Evolutionary conservation across 2,888 invertebrate genomes (phyloP), one percentile per base, ranked within the genome.

Genomic region (Ecdyonurus torrentis): DNA sequence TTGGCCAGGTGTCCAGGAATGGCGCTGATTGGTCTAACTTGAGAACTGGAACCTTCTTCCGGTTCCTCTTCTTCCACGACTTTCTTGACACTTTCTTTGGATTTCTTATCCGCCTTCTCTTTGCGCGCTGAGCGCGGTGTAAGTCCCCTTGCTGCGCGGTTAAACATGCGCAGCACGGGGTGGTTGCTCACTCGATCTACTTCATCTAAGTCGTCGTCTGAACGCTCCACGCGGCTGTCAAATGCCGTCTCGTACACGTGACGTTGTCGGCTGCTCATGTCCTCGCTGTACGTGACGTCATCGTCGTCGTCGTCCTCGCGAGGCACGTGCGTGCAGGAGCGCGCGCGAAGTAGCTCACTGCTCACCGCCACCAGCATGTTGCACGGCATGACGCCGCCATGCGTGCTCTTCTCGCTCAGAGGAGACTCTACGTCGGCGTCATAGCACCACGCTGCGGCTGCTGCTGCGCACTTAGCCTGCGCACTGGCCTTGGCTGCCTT

Each of bases 191-290:
- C 84, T 65, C 87, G 83, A 69, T 90, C 89, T 61, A 90, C 83
- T 69, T 87, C 85, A 71, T 90, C 89, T 72, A 90, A 80, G 69
- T 90, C 87, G 73, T 86, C 86, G 69, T 86, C 86, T 7, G 89
- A 89, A 67, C 87, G 85, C 72, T 85, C 85, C 70, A 90, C 84
- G 2, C 62, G 58, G 75, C 89, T 89, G 75, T 91, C 91, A 75
- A 91, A 91, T 64, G 91, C 91, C 63, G 91, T 91, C 76, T 91
- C 91, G 74, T 91, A 91, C 63, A 91, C 82, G 76, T 88, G 88
- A 70, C 88, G 82, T 74, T 82, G 81, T 64, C 84, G 78, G 2
- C 74, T 74, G 72, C 74, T 75, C 67, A 80, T 80, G n/a, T n/a
- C n/a, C n/a, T n/a, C n/a, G n/a, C n/a, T n/a, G n/a, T n/a, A n/a